Evolutionary conservation across 2,888 invertebrate genomes (phyloP).

Genomic region (Phortica magna): DNA sequence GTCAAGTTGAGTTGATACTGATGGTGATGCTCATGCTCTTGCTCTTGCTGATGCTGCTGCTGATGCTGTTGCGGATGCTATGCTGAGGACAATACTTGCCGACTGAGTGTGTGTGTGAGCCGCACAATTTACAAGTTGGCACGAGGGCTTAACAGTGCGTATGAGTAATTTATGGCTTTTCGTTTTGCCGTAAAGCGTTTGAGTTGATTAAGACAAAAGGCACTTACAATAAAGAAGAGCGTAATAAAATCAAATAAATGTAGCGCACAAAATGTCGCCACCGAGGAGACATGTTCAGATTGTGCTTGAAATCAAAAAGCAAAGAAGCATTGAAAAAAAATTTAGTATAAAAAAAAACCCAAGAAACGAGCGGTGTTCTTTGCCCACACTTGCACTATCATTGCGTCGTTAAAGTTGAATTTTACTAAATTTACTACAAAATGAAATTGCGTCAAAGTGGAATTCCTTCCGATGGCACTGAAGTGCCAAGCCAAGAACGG

Average conservation of each 20-base stretch:
- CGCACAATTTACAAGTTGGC: slow-evolving; percentile 6
- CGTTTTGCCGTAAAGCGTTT: slow-evolving; percentile 30
- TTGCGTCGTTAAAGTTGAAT: slow-evolving; percentile 56
- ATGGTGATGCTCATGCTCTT: too few relatives aligned
- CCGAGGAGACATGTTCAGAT: not conserved
- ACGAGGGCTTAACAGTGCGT: slow-evolving; percentile 45
- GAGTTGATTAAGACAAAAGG: slow-evolving; percentile 55
- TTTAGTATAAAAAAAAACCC: not conserved
- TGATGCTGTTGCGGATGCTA: too few relatives aligned
- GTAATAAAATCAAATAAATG: slow-evolving; percentile 48
- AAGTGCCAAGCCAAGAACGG: not conserved
- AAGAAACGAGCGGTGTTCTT: slow-evolving; percentile 25
- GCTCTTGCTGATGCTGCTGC: too few relatives aligned
- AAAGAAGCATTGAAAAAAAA: not conserved
- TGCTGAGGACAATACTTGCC: too few relatives aligned
- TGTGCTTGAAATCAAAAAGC: not conserved
- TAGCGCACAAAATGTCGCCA: slow-evolving; percentile 35
- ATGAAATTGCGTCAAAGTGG: slow-evolving; percentile 59
- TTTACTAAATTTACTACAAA: slow-evolving; percentile 64
- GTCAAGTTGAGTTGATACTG: not conserved
- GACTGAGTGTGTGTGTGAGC: not conserved
- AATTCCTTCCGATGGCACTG: slow-evolving; percentile 52
- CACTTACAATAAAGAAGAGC: slow-evolving; percentile 25
- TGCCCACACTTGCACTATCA: slow-evolving; percentile 55
- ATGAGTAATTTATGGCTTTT: slow-evolving; percentile 52